Evolutionary conservation across 2,797 vertebrate genomes (phyloP), one percentile per base, ranked within the genome.

Genomic region (Anabas testudineus): DNA sequence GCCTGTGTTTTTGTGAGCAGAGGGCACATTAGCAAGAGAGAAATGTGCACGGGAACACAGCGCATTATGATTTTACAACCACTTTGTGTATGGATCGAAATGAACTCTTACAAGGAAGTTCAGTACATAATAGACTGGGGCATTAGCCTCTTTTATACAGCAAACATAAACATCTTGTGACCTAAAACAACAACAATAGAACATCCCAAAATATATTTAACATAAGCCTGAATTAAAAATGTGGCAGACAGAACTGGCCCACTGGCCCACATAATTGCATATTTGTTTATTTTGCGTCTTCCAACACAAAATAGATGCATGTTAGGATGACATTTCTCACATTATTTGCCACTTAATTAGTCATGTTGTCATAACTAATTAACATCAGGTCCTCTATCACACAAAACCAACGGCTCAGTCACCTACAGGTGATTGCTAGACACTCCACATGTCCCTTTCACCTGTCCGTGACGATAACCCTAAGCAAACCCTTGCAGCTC

Each of bases 61-160:
- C 41, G 67, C 80, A 71, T 81, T 70, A 78, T 5, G 62, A 80
- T 82, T 88, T 88, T 88, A 84, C 80, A 78, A 55, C 68, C 80
- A 79, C 72, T 82, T 74, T 83, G 62, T 52, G 67, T 54, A 46
- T 2, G 16, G 46, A 46, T 41, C 64, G 60, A 74, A 88, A 85
- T 71, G 30, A 72, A 83, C 77, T 78, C 66, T 56, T 42, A 75
- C 43, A 69, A 69, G 47, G 65, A 71, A 49, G 52, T 70, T 78
- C 28, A 18, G 58, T 53, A 42, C 54, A 77, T 74, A 60, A 80
- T 24, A 53, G 18, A 37, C n/a, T 37, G 34, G 19, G 49, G 72
- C 51, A 42, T 12, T 39, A 66, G 60, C 46, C 16, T 67, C 41
- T 68, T 65, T 87, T 60, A 48, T 32, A 26, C 21, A 46, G 24